Conservation (phyloP, 1,140 invertebrate genomes). For the Sycophila sp. region DNA sequence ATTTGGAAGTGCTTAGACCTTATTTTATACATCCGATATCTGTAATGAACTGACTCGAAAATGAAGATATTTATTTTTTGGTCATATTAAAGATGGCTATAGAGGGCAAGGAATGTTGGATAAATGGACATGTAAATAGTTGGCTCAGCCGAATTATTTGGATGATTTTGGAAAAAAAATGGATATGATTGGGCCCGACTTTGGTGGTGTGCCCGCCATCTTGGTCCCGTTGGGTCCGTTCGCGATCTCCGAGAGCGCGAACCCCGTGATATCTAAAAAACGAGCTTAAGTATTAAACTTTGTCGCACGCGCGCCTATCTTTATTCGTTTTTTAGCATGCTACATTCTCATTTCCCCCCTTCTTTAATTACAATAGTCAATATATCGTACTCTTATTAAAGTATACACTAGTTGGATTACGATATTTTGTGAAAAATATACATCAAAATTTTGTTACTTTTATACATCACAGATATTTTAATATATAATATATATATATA, state of each 20-base stretch:
- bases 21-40: slow-evolving; percentile 22
- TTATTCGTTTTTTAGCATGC: slow-evolving; percentile 18
- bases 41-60: too few species aligned
- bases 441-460: slow-evolving; percentile 68
- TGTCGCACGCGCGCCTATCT: slow-evolving; percentile 39
- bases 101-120: too few species aligned
- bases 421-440: slow-evolving; percentile 68
- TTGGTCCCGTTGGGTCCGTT: slow-evolving; percentile 60
- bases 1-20: slow-evolving; percentile 66
- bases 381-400: slow-evolving; percentile 60
- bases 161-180: slow-evolving; percentile 49
- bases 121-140: too few species aligned
- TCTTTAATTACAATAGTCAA: slow-evolving; percentile 58
- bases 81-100: too few species aligned
- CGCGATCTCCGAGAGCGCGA: slow-evolving; percentile 57
- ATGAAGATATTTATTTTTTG: too few species aligned
- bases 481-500: slow-evolving; percentile 53
- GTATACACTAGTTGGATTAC: slow-evolving; percentile 66
- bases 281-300: slow-evolving; percentile 42
- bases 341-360: slow-evolving; percentile 39
- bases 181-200: slow-evolving; percentile 54
- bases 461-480: slow-evolving; percentile 69
- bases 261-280: slow-evolving; percentile 50
- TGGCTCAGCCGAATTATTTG: too few species aligned
- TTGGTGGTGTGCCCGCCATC: slow-evolving; percentile 59